Base-by-base conservation (phyloP, 2,797 vertebrate species). In the Geotrypetes seraphini region DNA sequence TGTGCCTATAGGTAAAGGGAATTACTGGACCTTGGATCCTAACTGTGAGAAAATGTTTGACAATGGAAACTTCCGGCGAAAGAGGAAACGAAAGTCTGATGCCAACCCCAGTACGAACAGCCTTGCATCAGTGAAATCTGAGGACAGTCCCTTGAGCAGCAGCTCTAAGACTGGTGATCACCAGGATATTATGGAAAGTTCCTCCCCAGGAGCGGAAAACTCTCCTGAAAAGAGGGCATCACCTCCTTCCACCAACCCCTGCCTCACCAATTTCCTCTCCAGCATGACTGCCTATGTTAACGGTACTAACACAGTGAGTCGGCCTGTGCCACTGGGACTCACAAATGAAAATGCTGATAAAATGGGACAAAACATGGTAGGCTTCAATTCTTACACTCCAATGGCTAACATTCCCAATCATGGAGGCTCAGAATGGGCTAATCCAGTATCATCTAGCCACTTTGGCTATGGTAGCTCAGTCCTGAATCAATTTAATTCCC, bases 1-100 rank as follows among this genome's bases (percentile, higher is more conserved):
- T 19, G 8, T 17, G 42, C 59, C 38, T 12, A 11, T 66, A 97
- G 94, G 94, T 33, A 97, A 97, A 61, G 94, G 94, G 14, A 96
- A 92, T 70, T 97, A 95, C 66, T 97, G 94, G 94, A 96, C 88
- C 27, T 63, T 97, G 50, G 94, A 97, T 37, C 92, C 94, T 0
- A 94, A 92, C 73, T 97, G 92, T 36, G 92, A 96, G 43, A 97
- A 97, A 63, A 92, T 90, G 86, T 96, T 97, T 3, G 92, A 97
- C 72, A 96, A 96, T 0, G 93, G 93, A 39, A 97, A 96, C 71
- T 97, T 97, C 57, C 86, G 94, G 28, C 81, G 91, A 44, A 96
- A 89, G 70, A 85, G 92, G 47, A 97, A 96, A 75, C 91, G 89
- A 51, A 96, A 93, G 63, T 79, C 81, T 0, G 87, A 90, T 3